Evolutionary conservation across 2,888 invertebrate genomes (phyloP), one percentile per base, ranked within the genome.

Genomic region (Lochmaea crataegi): DNA sequence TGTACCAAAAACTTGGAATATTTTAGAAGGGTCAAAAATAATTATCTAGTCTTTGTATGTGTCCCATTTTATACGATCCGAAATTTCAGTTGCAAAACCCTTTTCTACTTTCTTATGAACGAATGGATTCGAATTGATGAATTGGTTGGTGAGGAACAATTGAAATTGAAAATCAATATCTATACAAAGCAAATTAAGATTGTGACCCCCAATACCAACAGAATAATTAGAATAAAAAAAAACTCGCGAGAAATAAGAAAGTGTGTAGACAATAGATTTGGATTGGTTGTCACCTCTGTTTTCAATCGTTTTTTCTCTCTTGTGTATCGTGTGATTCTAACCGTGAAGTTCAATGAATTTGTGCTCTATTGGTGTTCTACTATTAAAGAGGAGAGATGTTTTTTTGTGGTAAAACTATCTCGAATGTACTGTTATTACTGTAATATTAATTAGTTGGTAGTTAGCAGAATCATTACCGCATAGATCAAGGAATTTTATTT

Each of bases 191-290:
- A 72, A 72, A 68, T 72, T 58, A 26, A 64, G 26, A 41, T 42
- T 63, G 58, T 51, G 72, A 72, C 72, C 65, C 64, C 68, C 72
- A 68, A 64, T 63, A 72, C 63, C 68, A 57, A 58, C 63, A 58
- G 48, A 48, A 65, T 26, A 64, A 65, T 65, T 70, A 68, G 41
- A 66, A 67, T 42, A 57, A 69, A 69, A 67, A 72, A 53, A 70
- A 69, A 63, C 6, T 32, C 32, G 18, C 42, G 26, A 32, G 64
- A 72, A 72, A 68, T 72, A 68, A 72, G 72, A 72, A 68, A 72
- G 72, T 72, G 72, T 67, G 72, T 72, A 57, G 67, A 67, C 53
- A 65, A 68, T 56, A 63, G 72, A 68, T 68, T 68, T 32, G 68
- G 56, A 68, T 61, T 72, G 72, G 68, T 72, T 65, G 67, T 61